These are phyloP conservation scores for Vombatus ursinus DNA, from an alignment of 2,113 vertebrate genomes.

Conservation along the genomic window DNA sequence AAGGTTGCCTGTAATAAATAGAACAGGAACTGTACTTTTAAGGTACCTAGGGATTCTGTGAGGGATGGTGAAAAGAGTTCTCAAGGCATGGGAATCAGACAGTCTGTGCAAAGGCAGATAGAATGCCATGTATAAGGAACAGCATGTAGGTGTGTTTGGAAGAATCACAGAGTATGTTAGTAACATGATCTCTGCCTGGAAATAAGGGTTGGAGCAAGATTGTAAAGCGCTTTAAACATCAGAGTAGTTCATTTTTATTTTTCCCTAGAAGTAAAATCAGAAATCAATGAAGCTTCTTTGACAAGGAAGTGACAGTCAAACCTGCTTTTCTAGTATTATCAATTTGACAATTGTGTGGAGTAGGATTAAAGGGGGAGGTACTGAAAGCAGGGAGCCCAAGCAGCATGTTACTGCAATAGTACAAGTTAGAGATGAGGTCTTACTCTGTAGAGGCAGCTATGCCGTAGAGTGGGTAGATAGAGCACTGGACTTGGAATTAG, in stretches of 20 bases:
- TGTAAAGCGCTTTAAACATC: neutral
- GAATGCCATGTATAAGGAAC: too few relatives aligned
- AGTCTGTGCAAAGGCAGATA: too few relatives aligned
- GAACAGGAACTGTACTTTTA: too few relatives aligned
- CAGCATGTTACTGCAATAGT: too few relatives aligned
- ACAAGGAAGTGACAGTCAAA: neutral
- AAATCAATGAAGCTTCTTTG: neutral
- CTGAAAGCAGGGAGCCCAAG: neutral
- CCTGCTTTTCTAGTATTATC: too few relatives aligned
- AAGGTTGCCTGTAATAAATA: too few relatives aligned
- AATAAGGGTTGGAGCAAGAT: neutral
- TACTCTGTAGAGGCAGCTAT: neutral
- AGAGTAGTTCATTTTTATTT: neutral
- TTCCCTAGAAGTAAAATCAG: neutral
- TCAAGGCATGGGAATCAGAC: too few relatives aligned
- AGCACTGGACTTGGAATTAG: neutral
- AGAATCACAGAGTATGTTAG: too few relatives aligned
- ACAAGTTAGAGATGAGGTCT: neutral
- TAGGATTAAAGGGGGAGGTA: neutral
- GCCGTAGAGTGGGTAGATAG: neutral
- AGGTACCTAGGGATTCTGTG: too few relatives aligned
- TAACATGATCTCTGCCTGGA: neutral
- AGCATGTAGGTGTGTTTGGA: neutral
- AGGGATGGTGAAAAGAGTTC: too few relatives aligned
- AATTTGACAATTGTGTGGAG: too few relatives aligned